These are phyloP conservation scores for Taeniopygia guttata DNA, from an alignment of 2,797 vertebrate genomes.

Conservation along the genomic window DNA sequence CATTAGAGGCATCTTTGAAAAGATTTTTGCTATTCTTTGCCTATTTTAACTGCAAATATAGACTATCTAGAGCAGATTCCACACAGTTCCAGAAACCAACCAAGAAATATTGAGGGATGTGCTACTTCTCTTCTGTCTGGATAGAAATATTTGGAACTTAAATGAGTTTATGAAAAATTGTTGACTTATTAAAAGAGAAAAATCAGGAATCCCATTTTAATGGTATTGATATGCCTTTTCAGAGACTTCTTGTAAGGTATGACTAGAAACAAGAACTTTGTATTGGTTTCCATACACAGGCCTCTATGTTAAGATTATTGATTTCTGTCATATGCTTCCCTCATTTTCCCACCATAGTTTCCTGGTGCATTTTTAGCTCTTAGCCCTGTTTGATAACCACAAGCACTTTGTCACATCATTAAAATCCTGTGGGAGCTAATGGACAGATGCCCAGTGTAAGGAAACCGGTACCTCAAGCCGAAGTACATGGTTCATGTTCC, in stretches of 20 bases:
- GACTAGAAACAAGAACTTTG: background rate
- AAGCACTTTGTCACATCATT: background rate
- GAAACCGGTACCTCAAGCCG: background rate
- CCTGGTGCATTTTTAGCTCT: background rate
- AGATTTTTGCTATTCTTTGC: background rate
- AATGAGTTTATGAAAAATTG: background rate
- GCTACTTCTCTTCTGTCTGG: background rate
- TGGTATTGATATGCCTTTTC: background rate
- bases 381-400: background rate
- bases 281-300: background rate
- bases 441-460: background rate
- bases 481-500: background rate
- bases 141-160: background rate
- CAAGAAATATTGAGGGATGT: background rate
- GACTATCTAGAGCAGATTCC: background rate
- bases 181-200: background rate
- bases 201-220: background rate
- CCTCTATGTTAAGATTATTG: background rate
- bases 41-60: background rate
- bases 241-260: background rate
- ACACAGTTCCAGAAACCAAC: background rate
- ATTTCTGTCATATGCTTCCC: background rate
- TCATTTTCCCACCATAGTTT: background rate
- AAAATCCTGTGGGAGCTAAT: background rate
- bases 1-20: background rate